Evolutionary conservation across 64 coral and sea anemone genomes (phyloP).

Genomic region (Pocillopora verrucosa): DNA sequence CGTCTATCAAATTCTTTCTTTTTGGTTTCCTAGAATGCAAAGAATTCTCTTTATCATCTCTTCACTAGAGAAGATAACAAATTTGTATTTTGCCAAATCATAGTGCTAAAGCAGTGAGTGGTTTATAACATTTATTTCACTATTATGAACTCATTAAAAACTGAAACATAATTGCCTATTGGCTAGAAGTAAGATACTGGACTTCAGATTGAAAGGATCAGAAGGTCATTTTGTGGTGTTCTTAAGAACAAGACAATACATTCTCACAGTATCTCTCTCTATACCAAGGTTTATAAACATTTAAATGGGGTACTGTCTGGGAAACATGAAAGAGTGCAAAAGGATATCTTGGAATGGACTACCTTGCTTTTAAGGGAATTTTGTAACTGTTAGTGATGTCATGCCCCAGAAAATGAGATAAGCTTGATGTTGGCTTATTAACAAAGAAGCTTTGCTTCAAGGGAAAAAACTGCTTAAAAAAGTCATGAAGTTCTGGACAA

Average conservation of each 20-base stretch:
- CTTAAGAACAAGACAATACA: not conserved
- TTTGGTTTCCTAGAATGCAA: slow-evolving; percentile 40
- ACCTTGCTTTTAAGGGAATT: no score
- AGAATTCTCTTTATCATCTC: not conserved
- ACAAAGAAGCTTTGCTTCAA: no score
- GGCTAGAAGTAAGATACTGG: not conserved
- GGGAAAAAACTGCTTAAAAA: no score
- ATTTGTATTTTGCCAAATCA: not conserved
- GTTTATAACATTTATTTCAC: no score
- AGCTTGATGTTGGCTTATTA: no score
- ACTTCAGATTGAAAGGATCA: not conserved
- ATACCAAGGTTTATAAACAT: not conserved
- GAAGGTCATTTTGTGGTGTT: not conserved
- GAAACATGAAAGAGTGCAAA: not conserved
- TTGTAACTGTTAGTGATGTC: no score
- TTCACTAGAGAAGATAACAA: not conserved
- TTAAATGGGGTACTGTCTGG: not conserved
- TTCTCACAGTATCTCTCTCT: not conserved
- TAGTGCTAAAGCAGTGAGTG: not conserved
- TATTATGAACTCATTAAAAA: no score
- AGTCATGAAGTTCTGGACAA: no score
- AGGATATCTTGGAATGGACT: no score
- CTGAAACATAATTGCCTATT: not conserved
- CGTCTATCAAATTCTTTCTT: slow-evolving; percentile 65
- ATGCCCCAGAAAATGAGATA: no score